Percentiles rank a stretch among this genome's conserved stretches.
phyloP scores from a whole-genome alignment of 1,140 invertebrate genomes.

The Lutraria rhynchaena region DNA sequence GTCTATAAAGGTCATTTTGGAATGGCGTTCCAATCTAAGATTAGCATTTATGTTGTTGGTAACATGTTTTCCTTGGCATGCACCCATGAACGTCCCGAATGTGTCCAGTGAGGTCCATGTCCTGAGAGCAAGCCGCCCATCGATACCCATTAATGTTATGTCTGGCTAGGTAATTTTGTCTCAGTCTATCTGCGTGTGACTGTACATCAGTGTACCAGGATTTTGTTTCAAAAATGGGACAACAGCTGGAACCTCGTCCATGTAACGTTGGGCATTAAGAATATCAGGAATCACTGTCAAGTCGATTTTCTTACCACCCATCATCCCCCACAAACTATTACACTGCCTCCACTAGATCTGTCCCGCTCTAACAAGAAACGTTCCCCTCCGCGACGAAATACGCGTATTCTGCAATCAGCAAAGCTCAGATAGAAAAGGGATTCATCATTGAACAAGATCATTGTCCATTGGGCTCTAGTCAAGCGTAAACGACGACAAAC shows the following conservation, averaged over 20 bases:
- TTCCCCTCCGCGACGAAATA: conserved; percentile 3
- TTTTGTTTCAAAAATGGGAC: too few species aligned
- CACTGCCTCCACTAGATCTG: background rate
- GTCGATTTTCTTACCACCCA: background rate
- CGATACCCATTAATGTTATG: background rate
- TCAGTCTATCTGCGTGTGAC: background rate
- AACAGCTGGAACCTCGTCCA: background rate
- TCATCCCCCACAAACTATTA: conserved; percentile 12
- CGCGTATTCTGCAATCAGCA: background rate
- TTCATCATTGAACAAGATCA: conserved; percentile 4
- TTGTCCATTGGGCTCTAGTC: background rate
- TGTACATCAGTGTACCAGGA: background rate
- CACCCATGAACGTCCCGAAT: background rate
- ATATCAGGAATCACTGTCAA: background rate
- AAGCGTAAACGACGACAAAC: conserved; percentile 6
- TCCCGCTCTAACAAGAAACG: conserved; percentile 1
- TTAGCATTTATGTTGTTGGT: background rate
- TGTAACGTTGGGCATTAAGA: conserved; percentile 10
- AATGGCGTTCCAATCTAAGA: conserved; percentile 10
- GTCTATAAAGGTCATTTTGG: background rate
- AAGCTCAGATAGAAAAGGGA: background rate
- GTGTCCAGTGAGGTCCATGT: background rate
- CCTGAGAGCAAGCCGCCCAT: background rate
- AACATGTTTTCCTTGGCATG: background rate
- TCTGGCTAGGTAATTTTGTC: background rate